Percentiles rank a stretch among this genome's conserved stretches.
phyloP scores from a whole-genome alignment of 2,888 invertebrate species.

The Nemotelus pantherinus region DNA sequence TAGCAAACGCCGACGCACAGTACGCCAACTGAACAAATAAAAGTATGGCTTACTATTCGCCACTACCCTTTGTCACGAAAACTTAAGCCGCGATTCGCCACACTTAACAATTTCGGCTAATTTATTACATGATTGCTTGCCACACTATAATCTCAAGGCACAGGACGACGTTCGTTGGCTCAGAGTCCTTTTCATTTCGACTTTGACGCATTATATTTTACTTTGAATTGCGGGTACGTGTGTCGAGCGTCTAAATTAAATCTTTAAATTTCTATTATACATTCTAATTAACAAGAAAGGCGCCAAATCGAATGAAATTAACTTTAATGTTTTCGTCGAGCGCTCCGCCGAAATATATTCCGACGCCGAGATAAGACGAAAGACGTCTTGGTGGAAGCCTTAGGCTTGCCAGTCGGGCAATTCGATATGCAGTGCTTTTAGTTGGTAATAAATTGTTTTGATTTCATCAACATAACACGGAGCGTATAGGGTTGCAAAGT shows the following conservation, averaged over 20 bases:
- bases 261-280: slow-evolving; percentile 30
- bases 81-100: slow-evolving; percentile 28
- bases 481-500: neutral
- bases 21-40: slow-evolving; percentile 1
- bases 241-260: slow-evolving; percentile 13
- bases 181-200: slow-evolving; percentile 14
- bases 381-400: neutral
- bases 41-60: slow-evolving; percentile 7
- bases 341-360: neutral
- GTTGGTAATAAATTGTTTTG: slow-evolving; percentile 24
- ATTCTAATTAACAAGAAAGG: slow-evolving; percentile 13
- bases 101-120: slow-evolving; percentile 25
- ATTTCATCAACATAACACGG: slow-evolving; percentile 35
- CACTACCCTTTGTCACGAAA: slow-evolving; percentile 31
- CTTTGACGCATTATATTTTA: too few species aligned
- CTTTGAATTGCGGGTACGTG: neutral
- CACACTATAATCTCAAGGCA: neutral
- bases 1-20: neutral
- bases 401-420: slow-evolving; percentile 11
- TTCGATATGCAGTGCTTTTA: slow-evolving; percentile 32
- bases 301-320: slow-evolving; percentile 6
- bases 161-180: too few species aligned
- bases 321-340: neutral
- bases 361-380: neutral
- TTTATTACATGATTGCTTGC: slow-evolving; percentile 9